These are phyloP conservation scores for Papilio helenus DNA, from an alignment of 1,140 invertebrate genomes.

Conservation along the genomic window DNA sequence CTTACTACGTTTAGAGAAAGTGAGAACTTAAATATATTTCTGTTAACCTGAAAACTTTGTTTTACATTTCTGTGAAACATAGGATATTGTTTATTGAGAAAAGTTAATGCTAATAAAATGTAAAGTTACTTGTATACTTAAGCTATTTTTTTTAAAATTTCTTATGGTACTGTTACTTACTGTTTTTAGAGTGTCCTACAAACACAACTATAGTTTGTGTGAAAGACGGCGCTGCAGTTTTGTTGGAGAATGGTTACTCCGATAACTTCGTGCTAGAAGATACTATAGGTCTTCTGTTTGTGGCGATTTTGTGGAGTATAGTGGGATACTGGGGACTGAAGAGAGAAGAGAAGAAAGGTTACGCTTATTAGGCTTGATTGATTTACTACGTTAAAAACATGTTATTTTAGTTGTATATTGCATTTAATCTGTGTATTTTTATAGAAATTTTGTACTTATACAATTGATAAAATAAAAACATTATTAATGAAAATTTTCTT, in stretches of 20 bases:
- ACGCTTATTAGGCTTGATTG: conserved; percentile 58
- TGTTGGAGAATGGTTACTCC: conserved; percentile 67
- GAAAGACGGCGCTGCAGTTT: conserved; percentile 60
- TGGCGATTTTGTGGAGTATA: conserved; percentile 61
- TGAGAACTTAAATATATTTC: no score
- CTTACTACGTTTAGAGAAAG: no score
- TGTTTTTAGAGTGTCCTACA: conserved; percentile 59
- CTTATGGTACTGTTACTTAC: background rate
- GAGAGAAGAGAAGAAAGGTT: conserved; percentile 71
- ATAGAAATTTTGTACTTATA: background rate
- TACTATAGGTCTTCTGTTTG: conserved; percentile 54
- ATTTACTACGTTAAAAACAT: background rate
- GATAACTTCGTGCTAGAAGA: conserved; percentile 60
- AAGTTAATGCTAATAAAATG: no score
- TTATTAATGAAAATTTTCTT: no score
- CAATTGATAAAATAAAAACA: no score
- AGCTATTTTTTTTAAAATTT: background rate
- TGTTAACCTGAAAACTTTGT: no score
- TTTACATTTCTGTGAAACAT: no score
- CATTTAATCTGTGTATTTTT: background rate
- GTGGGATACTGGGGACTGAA: conserved; percentile 69
- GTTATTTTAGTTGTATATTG: background rate
- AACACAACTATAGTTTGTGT: conserved; percentile 62
- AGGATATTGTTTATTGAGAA: no score
- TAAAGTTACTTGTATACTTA: no score